Evolutionary conservation across 2,888 invertebrate species (phyloP), one percentile per base, ranked within the genome.

Genomic region (Leptopilina drosophilae): DNA sequence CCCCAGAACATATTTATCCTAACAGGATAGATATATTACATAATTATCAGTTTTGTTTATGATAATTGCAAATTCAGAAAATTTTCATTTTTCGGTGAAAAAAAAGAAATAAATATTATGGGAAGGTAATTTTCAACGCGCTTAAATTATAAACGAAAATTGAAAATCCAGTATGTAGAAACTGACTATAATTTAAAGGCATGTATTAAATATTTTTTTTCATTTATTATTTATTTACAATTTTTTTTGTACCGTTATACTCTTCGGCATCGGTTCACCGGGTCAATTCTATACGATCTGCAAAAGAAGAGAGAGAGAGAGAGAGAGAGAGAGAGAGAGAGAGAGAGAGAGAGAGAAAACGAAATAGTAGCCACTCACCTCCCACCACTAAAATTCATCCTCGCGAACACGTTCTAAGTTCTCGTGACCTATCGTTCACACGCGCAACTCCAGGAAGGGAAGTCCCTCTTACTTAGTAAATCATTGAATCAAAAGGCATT

Each of bases 181-280:
- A 20, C 20, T 62, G 33, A 33, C 33, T 33, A 33, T 33, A 62
- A 62, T 20, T 62, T 15, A n/a, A 62, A 62, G 20, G 8, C 7
- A 9, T 20, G 62, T 62, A 62, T 42, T 62, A 20, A 62, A 62
- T 20, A 9, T 62, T 62, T 62, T 59, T 59, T n/a, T 59, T 62
- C 11, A 11, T 33, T 33, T 33, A 33, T 49, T 49, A 49, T 49
- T 49, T 42, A 42, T 42, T 42, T 42, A 20, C 20, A 42, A 42
- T 42, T 42, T 42, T 42, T 42, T 42, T 42, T 42, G 82, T 83
- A 82, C 86, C 87, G 91, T 90, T 91, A 89, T 91, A 56, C 80
- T 83, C 81, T 80, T 78, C 80, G 80, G 79, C 85, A 82, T 83
- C 85, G 84, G 85, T 85, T 86, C 86, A 86, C 85, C 86, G 84